A percentile compares a stretch with the other conserved stretches of the same genome.
These are phyloP conservation scores for Troides aeacus DNA, from an alignment of 2,888 invertebrate genomes.

Conservation along the genomic window DNA sequence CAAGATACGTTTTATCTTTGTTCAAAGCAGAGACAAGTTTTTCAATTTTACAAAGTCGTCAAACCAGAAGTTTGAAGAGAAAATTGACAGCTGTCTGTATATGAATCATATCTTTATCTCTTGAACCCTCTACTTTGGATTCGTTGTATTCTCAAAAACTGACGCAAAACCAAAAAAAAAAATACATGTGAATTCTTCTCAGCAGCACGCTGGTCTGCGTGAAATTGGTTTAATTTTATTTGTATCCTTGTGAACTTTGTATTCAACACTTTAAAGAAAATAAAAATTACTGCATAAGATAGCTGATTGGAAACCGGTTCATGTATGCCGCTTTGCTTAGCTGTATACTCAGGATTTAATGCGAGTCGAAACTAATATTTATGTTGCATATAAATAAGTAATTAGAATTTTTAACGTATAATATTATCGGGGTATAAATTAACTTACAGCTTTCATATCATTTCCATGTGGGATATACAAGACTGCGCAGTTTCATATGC, in stretches of 20 bases:
- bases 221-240: background rate
- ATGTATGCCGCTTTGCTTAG: background rate
- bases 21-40: too few species aligned
- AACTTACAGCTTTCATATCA: background rate
- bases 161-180: background rate
- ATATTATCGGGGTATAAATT: background rate
- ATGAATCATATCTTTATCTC: too few species aligned
- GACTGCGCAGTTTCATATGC: background rate
- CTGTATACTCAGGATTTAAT: background rate
- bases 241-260: background rate
- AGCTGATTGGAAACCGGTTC: slow-evolving; percentile 1
- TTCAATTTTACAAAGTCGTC: too few species aligned
- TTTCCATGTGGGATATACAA: background rate
- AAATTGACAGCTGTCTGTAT: too few species aligned
- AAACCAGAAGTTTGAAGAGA: too few species aligned
- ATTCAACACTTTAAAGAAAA: background rate
- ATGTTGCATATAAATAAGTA: background rate
- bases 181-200: background rate
- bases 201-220: background rate
- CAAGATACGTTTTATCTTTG: too few species aligned
- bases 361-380: slow-evolving; percentile 1
- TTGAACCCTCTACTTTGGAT: too few species aligned
- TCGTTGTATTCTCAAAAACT: background rate
- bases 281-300: background rate
- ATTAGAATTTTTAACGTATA: background rate